Evolutionary conservation across 1,140 invertebrate species (phyloP), one percentile per base, ranked within the genome.

Genomic region (Drosophila paulistorum): DNA sequence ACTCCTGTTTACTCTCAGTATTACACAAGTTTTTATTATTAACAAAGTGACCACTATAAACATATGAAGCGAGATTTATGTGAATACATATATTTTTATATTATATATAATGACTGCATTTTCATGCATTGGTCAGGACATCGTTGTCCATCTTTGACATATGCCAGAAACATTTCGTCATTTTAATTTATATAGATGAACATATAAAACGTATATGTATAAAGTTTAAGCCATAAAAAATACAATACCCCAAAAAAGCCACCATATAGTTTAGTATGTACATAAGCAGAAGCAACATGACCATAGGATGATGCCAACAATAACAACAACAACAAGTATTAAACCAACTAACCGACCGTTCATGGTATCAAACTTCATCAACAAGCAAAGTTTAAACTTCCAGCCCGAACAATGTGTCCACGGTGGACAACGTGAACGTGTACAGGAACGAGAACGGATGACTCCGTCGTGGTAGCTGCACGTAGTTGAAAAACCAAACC

Each of bases 341-440:
- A 59, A 59, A 59, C 33, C 57, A 67, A 65, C 76, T 79, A 82
- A 79, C 66, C 82, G 77, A 68, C 77, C 81, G 68, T 37, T 66
- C 55, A 71, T 71, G 68, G 79, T 71, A 87, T 89, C 84, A 87
- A 89, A 89, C 83, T 86, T 86, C 79, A 87, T 86, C 79, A 86
- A 87, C 79, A 74, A 87, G 79, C 76, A 79, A 89, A 89, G 79
- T 86, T 87, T 77, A 89, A 83, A 81, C 69, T 68, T 57, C 73
- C 58, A 77, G 42, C 33, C 48, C 57, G 61, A 45, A 74, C 76
- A 79, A 65, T 76, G 73, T 76, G 74, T 76, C 66, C 60, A 61
- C 41, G 13, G 59, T 20, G 42, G 26, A 60, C 68, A 37, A 33
- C 37, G 51, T 20, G 3, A 58, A 55, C 65, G 60, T 41, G n/a